Conservation (phyloP, 2,888 invertebrate genomes). For the Nebria brevicollis region DNA sequence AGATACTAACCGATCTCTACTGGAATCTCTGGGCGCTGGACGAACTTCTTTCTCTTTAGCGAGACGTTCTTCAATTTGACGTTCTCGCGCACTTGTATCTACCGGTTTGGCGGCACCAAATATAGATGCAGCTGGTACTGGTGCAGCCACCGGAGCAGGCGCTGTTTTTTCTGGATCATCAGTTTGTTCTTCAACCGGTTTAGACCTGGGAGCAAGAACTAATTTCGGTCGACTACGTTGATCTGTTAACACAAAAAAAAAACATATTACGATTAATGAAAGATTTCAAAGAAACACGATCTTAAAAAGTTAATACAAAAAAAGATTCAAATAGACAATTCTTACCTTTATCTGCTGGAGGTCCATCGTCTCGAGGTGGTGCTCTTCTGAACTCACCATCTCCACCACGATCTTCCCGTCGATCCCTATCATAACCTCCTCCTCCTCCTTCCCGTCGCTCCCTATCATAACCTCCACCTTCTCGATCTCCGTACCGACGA, state of each 20-base stretch:
- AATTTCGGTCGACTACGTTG: slow-evolving; percentile 81
- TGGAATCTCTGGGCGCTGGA: slow-evolving; percentile 53
- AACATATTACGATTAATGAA: too few relatives aligned
- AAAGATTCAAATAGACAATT: too few relatives aligned
- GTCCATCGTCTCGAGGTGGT: slow-evolving; percentile 50
- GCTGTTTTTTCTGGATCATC: slow-evolving; percentile 54
- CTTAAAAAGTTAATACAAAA: too few relatives aligned
- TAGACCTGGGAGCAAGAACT: slow-evolving; percentile 82
- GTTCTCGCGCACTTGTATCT: slow-evolving; percentile 89
- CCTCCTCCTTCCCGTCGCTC: slow-evolving; percentile 52
- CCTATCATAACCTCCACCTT: slow-evolving; percentile 54
- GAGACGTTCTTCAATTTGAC: slow-evolving; percentile 90
- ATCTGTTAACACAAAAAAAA: slow-evolving; percentile 52
- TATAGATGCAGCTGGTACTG: slow-evolving; percentile 76
- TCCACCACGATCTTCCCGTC: slow-evolving; percentile 52
- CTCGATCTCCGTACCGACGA: slow-evolving; percentile 54
- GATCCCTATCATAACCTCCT: slow-evolving; percentile 53
- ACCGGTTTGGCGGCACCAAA: slow-evolving; percentile 97
- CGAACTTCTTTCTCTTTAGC: slow-evolving; percentile 67
- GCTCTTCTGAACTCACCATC: slow-evolving; percentile 52
- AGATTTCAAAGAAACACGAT: too few relatives aligned
- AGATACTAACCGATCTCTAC: slow-evolving; percentile 51
- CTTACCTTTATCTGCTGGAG: slow-evolving; percentile 51
- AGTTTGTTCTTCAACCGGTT: slow-evolving; percentile 69
- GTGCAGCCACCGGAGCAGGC: slow-evolving; percentile 54